Evolutionary conservation across 2,113 vertebrate genomes (phyloP).

Genomic region (Glareola pratincola): DNA sequence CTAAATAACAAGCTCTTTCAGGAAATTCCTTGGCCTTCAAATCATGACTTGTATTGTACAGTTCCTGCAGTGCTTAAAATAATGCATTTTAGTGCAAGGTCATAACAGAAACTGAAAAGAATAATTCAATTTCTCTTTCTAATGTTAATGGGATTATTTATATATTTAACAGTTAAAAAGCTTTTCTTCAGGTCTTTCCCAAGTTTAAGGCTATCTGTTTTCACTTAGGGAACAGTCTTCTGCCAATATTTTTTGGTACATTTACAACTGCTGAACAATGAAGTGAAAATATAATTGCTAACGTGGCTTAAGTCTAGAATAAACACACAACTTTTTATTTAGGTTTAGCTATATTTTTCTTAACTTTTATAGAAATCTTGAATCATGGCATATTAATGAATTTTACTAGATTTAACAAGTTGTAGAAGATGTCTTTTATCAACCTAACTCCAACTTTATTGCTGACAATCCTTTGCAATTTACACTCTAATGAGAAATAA

Average conservation of each 20-base stretch:
- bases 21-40: neutral
- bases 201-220: slow-evolving; percentile 66
- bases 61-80: slow-evolving; percentile 6
- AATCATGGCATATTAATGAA: slow-evolving; percentile 58
- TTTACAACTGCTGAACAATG: slow-evolving; percentile 68
- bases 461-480: slow-evolving; percentile 27
- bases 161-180: slow-evolving; percentile 25
- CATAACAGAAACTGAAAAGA: neutral
- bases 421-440: slow-evolving; percentile 44
- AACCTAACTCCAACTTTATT: slow-evolving; percentile 15
- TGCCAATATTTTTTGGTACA: slow-evolving; percentile 62
- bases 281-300: slow-evolving; percentile 59
- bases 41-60: neutral
- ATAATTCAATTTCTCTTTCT: neutral
- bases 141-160: slow-evolving; percentile 19
- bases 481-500: slow-evolving; percentile 31
- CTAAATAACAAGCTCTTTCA: neutral
- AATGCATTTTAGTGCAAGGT: slow-evolving; percentile 5
- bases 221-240: slow-evolving; percentile 57
- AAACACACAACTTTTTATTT: slow-evolving; percentile 58
- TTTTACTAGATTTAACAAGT: slow-evolving; percentile 63
- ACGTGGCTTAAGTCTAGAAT: slow-evolving; percentile 29
- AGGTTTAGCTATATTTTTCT: slow-evolving; percentile 51
- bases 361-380: slow-evolving; percentile 55
- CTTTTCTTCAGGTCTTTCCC: slow-evolving; percentile 50